Base-by-base conservation (phyloP, 2,888 invertebrate species). In the Tipula helvola region DNA sequence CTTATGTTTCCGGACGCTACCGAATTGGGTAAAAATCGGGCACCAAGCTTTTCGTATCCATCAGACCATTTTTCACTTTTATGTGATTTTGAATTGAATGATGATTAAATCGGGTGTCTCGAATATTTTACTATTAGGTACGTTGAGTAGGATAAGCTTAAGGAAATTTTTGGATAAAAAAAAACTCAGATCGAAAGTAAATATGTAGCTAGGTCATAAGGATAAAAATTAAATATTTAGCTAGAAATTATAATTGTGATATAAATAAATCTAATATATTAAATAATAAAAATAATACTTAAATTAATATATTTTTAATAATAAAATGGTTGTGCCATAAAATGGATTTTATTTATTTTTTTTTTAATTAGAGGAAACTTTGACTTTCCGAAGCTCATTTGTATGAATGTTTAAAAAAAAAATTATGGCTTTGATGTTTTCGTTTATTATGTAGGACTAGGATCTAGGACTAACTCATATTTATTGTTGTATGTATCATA, bases 31-130 rank as follows among this genome's bases (percentile, higher is more conserved):
- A 91, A 92, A 86, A 92, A 93, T 88, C 92, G 95, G 85, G 93
- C 95, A 36, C 96, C 96, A 2, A 94, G 94, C 86, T 92, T 93
- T 88, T 91, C 92, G 86, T 96, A 96, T 91, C 95, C 96, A 0
- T 96, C 96, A 1, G 96, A 96, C 92, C 96, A 96, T 90, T 94
- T 96, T 89, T 95, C 95, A 0, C 92, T 96, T 87, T 94, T 94
- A 86, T 94, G 94, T 89, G 95, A 95, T 90, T 93, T 95, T 88
- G 91, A 91, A 88, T 87, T 92, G 44, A 41, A 90, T 47, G 89
- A 89, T 44, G 52, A 88, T 84, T 87, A 84, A 71, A 71, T 57
- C 5, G 4, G 5, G 10, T 28, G 10, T 71, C 28, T 71, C 71
- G n/a, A 52, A 5, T 16, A 52, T 16, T 16, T 42, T 16, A 52